phyloP scores from a whole-genome alignment of 2,888 invertebrate genomes.

The Caradrina kadenii region DNA sequence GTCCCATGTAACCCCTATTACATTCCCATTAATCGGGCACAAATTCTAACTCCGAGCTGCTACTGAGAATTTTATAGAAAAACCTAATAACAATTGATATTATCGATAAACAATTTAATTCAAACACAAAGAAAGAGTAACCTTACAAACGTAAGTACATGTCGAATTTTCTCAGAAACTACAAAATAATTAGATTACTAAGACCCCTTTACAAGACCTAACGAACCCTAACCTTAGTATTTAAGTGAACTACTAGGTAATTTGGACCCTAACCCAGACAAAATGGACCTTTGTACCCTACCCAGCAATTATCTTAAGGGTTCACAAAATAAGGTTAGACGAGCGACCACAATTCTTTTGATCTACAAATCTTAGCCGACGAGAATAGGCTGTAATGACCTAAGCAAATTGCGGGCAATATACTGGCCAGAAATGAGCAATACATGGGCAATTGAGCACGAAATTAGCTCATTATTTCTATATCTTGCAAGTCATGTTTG shows the following conservation, averaged over 20 bases:
- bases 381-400: constrained; percentile 33
- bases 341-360: constrained; percentile 31
- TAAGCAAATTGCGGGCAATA: constrained; percentile 26
- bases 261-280: constrained; percentile 1
- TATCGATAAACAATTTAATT: too few relatives aligned
- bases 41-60: too few relatives aligned
- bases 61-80: too few relatives aligned
- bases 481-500: constrained; percentile 23
- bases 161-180: constrained; percentile 13
- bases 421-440: constrained; percentile 32
- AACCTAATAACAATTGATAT: too few relatives aligned
- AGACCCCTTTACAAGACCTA: constrained; percentile 23
- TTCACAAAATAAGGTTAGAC: constrained; percentile 18
- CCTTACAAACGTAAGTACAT: background rate
- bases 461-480: constrained; percentile 57
- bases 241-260: constrained; percentile 21
- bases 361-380: constrained; percentile 15
- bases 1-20: too few relatives aligned
- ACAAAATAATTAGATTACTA: constrained; percentile 27
- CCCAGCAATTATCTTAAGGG: constrained; percentile 20
- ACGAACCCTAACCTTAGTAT: constrained; percentile 5
- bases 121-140: background rate
- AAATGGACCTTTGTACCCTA: background rate
- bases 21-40: too few relatives aligned
- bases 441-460: constrained; percentile 41